Base-by-base conservation (phyloP, 2,888 invertebrate genomes). In the Plebejus argus region DNA sequence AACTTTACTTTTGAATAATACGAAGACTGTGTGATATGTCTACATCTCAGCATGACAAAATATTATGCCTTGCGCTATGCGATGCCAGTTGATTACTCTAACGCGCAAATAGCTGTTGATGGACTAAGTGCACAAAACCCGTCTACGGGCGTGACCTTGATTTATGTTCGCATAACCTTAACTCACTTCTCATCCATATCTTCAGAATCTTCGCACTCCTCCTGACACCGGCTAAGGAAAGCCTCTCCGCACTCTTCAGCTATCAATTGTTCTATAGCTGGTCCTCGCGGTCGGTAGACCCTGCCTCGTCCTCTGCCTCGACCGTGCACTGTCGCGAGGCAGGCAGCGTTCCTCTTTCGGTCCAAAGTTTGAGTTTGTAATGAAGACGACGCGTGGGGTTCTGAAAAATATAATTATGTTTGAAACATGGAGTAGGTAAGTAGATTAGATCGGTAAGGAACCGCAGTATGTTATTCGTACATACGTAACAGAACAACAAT, bases 161-260 rank as follows among this genome's bases (percentile, higher is more conserved):
- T n/a, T n/a, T n/a, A n/a, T n/a, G n/a, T n/a, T n/a, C n/a, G n/a
- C n/a, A n/a, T n/a, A n/a, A n/a, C n/a, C n/a, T n/a, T n/a, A 74
- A 85, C 89, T 90, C 81, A 94, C 94, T 87, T 86, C 83, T 94
- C 94, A 81, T 95, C 95, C 81, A 93, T 93, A 83, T 96, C 96
- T 79, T 96, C 96, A 0, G 94, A 94, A 82, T 96, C 96, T 39
- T 95, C 95, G 0, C 95, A 85, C 70, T 96, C 96, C 45, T 95
- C 95, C 78, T 94, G 90, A 81, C 94, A 90, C 70, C 92, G 88
- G 71, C 89, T 89, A 79, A 93, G 85, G 28, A 92, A 86, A 28
- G 91, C 82, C 76, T 93, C 92, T 0, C 93, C 93, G 75, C 93
- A 94, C 80, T 93, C 92, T 75, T 93, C 93, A 74, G 93, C 93